Base-by-base conservation (phyloP, 1,140 invertebrate species). In the Anastatus disparis region DNA sequence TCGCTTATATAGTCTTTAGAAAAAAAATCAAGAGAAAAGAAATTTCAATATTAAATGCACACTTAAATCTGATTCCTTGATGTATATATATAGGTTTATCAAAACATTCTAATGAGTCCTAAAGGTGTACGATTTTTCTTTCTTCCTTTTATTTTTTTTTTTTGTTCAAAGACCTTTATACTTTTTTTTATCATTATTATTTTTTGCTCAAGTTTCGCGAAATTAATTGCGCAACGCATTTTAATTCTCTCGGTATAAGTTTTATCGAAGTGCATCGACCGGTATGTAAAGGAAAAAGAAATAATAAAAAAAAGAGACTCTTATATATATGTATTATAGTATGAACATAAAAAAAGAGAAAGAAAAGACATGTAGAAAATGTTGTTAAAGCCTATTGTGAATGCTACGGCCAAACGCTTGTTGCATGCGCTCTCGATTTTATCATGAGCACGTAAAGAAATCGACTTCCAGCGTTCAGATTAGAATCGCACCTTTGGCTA, bases 341-440 rank as follows among this genome's bases (percentile, higher is more conserved):
- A n/a, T n/a, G n/a, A n/a, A n/a, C n/a, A n/a, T n/a, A n/a, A n/a
- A n/a, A n/a, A n/a, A n/a, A n/a, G n/a, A n/a, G n/a, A n/a, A n/a
- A n/a, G n/a, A n/a, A n/a, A n/a, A n/a, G n/a, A n/a, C n/a, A n/a
- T n/a, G n/a, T n/a, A n/a, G n/a, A n/a, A n/a, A n/a, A n/a, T n/a
- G n/a, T n/a, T n/a, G n/a, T n/a, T n/a, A n/a, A 27, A 70, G 71
- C 67, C 64, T 74, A 76, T 78, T 78, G 77, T 75, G 72, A 78
- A 76, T 75, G 72, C 76, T n/a, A n/a, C n/a, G n/a, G n/a, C n/a
- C n/a, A n/a, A n/a, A n/a, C n/a, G n/a, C n/a, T n/a, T n/a, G n/a
- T n/a, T n/a, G 70, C 70, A 71, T 38, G 29, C 62, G 62, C 46
- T 53, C 71, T 73, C 73, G 75, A 78, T 78, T 73, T 75, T 75